Percentiles rank a stretch among this genome's conserved stretches.
Conservation (phyloP, 1,140 invertebrate genomes). For the Rhopalosiphum maidis region DNA sequence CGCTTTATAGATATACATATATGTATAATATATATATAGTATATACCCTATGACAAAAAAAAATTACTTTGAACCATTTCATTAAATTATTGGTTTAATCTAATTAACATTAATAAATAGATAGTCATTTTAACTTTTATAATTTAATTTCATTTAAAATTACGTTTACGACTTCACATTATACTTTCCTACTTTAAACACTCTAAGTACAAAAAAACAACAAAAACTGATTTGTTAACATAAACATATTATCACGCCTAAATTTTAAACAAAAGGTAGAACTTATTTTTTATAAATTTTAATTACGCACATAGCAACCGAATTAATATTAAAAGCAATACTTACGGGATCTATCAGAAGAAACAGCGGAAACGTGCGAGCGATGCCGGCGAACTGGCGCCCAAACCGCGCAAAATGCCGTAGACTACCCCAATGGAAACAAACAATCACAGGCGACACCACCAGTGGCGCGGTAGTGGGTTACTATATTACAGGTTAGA, state of each 20-base stretch:
- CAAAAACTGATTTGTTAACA: neutral
- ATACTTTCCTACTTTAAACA: neutral
- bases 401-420: neutral
- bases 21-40: too few relatives aligned
- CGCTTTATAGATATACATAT: neutral
- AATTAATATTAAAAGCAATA: neutral
- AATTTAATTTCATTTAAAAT: neutral
- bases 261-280: neutral
- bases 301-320: neutral
- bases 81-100: neutral
- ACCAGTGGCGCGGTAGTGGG: slow-evolving; percentile 24
- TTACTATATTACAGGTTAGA: slow-evolving; percentile 33
- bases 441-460: neutral
- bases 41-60: neutral
- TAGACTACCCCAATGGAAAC: slow-evolving; percentile 35
- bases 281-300: neutral
- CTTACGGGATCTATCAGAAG: neutral
- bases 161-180: neutral
- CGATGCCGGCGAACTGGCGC: slow-evolving; percentile 37
- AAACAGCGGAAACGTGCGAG: slow-evolving; percentile 38
- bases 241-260: neutral
- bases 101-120: neutral
- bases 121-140: neutral
- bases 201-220: neutral
- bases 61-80: neutral